These are phyloP conservation scores for Murina feae DNA, from an alignment of 2,113 vertebrate species.

Conservation along the genomic window DNA sequence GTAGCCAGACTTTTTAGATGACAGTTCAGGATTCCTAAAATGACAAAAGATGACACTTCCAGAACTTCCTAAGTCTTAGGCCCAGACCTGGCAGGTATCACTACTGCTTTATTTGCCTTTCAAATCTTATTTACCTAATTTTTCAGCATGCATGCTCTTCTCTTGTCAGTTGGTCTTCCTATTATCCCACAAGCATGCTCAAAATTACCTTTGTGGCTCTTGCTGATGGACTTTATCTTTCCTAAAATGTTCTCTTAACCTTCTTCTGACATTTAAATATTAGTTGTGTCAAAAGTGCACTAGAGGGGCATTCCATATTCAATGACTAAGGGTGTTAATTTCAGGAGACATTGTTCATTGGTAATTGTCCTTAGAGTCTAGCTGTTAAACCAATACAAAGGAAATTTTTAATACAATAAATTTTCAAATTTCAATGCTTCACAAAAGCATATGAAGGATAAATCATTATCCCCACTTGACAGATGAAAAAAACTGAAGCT, in stretches of 20 bases:
- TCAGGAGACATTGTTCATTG: neutral
- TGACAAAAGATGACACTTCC: neutral
- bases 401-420: neutral
- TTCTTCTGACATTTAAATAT: neutral
- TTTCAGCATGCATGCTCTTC: neutral
- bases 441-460: neutral
- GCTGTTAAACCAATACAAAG: neutral
- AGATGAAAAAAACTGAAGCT: slow-evolving; percentile 1
- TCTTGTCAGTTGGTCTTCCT: neutral
- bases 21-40: neutral
- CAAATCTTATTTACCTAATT: neutral
- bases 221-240: neutral
- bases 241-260: neutral
- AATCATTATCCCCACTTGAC: neutral
- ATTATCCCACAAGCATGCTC: neutral
- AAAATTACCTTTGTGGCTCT: neutral
- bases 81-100: neutral
- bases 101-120: neutral
- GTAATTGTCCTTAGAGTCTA: neutral
- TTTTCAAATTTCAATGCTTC: neutral
- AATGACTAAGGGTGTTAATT: neutral
- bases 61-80: neutral
- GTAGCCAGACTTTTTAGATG: neutral
- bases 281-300: neutral
- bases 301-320: neutral